These are phyloP conservation scores for Lepidotrigona ventralis DNA, from an alignment of 1,140 invertebrate genomes.

Conservation along the genomic window DNA sequence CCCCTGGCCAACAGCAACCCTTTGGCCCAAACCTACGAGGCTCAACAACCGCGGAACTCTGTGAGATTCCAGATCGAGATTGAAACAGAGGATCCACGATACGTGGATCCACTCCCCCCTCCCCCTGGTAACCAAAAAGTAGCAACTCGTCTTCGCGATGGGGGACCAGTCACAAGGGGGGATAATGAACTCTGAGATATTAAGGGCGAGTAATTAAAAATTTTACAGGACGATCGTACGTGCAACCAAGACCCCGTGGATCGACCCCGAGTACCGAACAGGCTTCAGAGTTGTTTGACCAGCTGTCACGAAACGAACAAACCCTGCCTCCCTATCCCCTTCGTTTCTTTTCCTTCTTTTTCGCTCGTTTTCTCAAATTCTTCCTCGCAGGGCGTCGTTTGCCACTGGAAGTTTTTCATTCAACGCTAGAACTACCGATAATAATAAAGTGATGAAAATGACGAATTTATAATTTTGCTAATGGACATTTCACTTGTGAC, in stretches of 20 bases:
- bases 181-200: conserved; percentile 26
- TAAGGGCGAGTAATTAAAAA: conserved; percentile 53
- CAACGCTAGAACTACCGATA: too few relatives aligned
- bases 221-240: conserved; percentile 29
- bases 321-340: conserved; percentile 3
- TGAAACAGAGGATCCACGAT: background rate
- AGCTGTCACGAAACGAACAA: conserved; percentile 55
- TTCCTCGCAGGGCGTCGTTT: background rate
- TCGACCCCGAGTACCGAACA: conserved; percentile 59
- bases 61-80: conserved; percentile 15
- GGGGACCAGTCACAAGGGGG: conserved; percentile 19
- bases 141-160: background rate
- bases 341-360: conserved; percentile 27
- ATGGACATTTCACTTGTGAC: too few relatives aligned
- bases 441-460: too few relatives aligned
- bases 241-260: background rate
- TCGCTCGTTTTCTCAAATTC: background rate
- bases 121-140: background rate
- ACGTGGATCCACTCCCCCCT: too few relatives aligned
- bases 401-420: too few relatives aligned
- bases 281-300: conserved; percentile 67
- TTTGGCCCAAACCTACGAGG: conserved; percentile 41
- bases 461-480: too few relatives aligned
- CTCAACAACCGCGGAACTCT: background rate
- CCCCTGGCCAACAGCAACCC: conserved; percentile 14